Base-by-base conservation (phyloP, 2,888 invertebrate species). In the Ametastegia equiseti region DNA sequence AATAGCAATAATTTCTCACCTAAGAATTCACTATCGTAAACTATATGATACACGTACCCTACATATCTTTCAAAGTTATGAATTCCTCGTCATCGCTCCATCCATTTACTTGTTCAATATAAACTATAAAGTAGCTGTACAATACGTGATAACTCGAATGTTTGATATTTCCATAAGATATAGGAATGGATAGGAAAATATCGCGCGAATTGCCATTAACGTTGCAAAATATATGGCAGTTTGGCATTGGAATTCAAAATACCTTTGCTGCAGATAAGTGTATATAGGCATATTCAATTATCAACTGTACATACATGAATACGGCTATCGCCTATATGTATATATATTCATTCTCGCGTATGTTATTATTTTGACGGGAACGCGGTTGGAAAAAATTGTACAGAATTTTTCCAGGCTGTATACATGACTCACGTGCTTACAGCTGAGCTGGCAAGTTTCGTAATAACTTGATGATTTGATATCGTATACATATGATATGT, bases 171-270 rank as follows among this genome's bases (percentile, higher is more conserved):
- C n/a, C n/a, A n/a, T n/a, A n/a, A n/a, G n/a, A 7, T 19, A 60
- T 60, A 57, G 9, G 11, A 30, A 60, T 27, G 30, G 27, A 11
- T 39, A 9, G 15, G 27, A 71, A 71, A 45, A 19, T 45, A 71
- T 42, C 15, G 71, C 42, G 27, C 30, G 9, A 71, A 47, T 71
- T 45, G 15, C 69, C 30, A 15, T 71, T 71, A 71, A 47, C 71
- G 71, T 27, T 71, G 9, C n/a, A 13, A 4, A 3, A 67, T 33
- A 54, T 75, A 75, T 75, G 19, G 50, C 15, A n/a, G n/a, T n/a
- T n/a, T 75, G 75, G 19, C 75, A 50, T 54, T 75, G 75, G 4
- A 75, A n/a, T 50, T 45, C n/a, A 54, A 30, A 75, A 54, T 54
- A 54, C 75, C 50, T 36, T 50, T 19, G n/a, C n/a, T n/a, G 75